Conservation (phyloP, 2,888 invertebrate genomes). For the Eulithis testata region DNA sequence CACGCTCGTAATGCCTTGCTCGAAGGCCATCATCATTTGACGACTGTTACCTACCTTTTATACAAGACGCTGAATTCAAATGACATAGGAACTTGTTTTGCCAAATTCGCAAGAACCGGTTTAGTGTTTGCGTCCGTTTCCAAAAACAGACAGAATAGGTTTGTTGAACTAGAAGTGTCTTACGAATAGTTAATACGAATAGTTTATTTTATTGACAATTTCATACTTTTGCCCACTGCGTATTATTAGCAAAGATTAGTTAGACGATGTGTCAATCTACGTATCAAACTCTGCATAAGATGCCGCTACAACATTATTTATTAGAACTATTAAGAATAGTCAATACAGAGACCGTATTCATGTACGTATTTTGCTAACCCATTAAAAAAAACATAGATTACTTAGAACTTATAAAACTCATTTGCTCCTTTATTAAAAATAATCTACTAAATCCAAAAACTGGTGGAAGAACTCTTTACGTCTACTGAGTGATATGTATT, state of each 20-base stretch:
- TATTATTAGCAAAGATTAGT: no score
- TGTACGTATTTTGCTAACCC: no score
- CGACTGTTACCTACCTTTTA: neutral
- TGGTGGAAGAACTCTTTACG: neutral
- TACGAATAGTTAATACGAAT: no score
- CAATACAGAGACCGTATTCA: no score
- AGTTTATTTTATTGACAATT: neutral
- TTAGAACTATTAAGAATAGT: no score
- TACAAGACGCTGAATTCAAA: constrained; percentile 18
- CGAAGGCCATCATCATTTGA: no score
- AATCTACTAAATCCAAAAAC: neutral
- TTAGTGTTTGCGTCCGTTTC: constrained; percentile 18
- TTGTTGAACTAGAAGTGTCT: constrained; percentile 21
- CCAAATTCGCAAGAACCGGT: constrained; percentile 34
- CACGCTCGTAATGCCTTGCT: no score
- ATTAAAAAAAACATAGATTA: constrained; percentile 1
- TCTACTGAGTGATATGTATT: constrained; percentile 6
- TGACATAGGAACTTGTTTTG: constrained; percentile 33
- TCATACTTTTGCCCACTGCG: no score
- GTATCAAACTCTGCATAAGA: no score
- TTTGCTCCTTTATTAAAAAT: neutral
- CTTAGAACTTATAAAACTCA: no score
- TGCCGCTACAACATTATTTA: no score
- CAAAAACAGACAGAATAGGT: constrained; percentile 25
- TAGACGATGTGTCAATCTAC: no score